These are phyloP conservation scores for Tortricodes alternella DNA, from an alignment of 2,888 invertebrate species.

Conservation along the genomic window DNA sequence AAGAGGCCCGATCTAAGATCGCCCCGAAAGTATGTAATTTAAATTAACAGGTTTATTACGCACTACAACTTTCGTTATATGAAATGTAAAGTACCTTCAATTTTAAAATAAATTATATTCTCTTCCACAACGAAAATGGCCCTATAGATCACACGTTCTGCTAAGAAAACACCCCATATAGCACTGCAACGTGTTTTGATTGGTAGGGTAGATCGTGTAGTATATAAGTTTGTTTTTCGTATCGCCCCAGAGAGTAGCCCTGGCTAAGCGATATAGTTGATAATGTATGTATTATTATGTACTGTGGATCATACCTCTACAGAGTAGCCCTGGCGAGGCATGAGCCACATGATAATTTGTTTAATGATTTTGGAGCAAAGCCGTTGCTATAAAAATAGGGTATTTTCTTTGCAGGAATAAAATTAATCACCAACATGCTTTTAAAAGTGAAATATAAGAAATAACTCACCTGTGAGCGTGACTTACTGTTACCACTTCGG, in stretches of 20 bases:
- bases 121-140: too few species aligned
- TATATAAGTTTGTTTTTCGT: too few species aligned
- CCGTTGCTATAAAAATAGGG: not conserved
- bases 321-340: not conserved
- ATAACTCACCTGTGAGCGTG: not conserved
- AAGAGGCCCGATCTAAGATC: too few species aligned
- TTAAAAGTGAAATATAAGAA: not conserved
- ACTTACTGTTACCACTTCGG: not conserved
- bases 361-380: not conserved
- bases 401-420: not conserved
- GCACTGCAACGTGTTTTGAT: too few species aligned
- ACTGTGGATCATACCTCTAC: not conserved
- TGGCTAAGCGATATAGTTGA: not conserved
- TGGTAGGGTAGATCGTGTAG: too few species aligned
- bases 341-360: not conserved
- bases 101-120: not conserved
- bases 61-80: too few species aligned
- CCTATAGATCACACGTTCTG: not conserved
- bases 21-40: too few species aligned
- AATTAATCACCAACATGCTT: not conserved
- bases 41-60: too few species aligned
- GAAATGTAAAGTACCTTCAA: not conserved
- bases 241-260: too few species aligned
- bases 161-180: not conserved
- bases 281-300: not conserved